Conservation (phyloP, 2,888 invertebrate species). For the Pollenia amentaria region DNA sequence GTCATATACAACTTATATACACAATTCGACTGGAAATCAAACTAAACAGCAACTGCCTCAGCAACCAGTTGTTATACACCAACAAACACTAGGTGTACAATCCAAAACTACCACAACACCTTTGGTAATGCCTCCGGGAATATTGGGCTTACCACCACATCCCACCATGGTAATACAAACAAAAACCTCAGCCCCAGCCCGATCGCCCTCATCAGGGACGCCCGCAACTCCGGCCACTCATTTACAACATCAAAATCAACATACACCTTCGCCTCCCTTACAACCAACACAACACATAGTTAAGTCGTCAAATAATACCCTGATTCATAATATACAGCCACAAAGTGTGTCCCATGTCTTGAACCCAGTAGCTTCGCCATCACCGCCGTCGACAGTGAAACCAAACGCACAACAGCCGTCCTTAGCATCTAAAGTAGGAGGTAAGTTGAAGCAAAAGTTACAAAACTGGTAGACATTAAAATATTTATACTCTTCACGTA, state of each 20-base stretch:
- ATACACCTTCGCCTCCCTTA: slow-evolving; percentile 80
- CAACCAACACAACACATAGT: slow-evolving; percentile 73
- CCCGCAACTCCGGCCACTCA: slow-evolving; percentile 78
- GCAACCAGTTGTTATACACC: slow-evolving; percentile 78
- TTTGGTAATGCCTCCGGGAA: slow-evolving; percentile 78
- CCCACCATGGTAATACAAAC: slow-evolving; percentile 79
- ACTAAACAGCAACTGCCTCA: slow-evolving; percentile 75
- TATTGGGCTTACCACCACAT: slow-evolving; percentile 80
- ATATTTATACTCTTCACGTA: not conserved
- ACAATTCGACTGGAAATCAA: slow-evolving; percentile 77
- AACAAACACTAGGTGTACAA: slow-evolving; percentile 74
- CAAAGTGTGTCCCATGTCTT: slow-evolving; percentile 83
- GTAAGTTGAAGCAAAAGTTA: slow-evolving; percentile 76
- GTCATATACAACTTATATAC: slow-evolving; percentile 60
- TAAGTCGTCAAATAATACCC: slow-evolving; percentile 78
- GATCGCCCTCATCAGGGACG: slow-evolving; percentile 77
- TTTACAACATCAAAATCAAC: slow-evolving; percentile 81
- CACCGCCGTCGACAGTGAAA: slow-evolving; percentile 84
- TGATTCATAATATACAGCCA: slow-evolving; percentile 79
- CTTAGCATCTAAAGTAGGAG: slow-evolving; percentile 83
- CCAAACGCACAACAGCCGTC: slow-evolving; percentile 72
- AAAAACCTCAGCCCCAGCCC: slow-evolving; percentile 78
- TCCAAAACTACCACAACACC: slow-evolving; percentile 77
- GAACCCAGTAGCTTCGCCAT: slow-evolving; percentile 86
- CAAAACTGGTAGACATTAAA: not conserved